Percentiles rank a stretch among this genome's conserved stretches.
Conservation (phyloP, 2,888 invertebrate genomes). For the Herminia tarsipennalis region DNA sequence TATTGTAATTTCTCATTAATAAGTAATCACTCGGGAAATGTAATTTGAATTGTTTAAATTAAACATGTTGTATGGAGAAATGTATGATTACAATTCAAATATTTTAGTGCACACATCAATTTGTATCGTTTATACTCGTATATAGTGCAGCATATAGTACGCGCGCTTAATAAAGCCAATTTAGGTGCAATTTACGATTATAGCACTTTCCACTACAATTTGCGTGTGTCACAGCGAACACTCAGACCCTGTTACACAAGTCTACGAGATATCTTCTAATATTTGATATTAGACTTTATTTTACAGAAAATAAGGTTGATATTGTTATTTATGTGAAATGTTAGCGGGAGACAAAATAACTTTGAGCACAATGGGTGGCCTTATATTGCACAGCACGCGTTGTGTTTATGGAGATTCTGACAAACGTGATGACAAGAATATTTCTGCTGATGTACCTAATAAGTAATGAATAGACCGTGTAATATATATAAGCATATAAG, state of each 20-base stretch:
- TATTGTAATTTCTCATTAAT: too few relatives aligned
- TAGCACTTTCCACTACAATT: slow-evolving; percentile 60
- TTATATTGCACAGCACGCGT: slow-evolving; percentile 58
- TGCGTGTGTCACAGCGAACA: slow-evolving; percentile 56
- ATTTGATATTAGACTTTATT: slow-evolving; percentile 31
- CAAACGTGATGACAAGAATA: slow-evolving; percentile 51
- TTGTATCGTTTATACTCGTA: too few relatives aligned
- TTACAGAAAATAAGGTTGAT: slow-evolving; percentile 18
- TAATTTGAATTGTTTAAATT: too few relatives aligned
- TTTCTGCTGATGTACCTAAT: slow-evolving; percentile 33
- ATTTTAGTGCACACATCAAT: too few relatives aligned
- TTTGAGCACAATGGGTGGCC: slow-evolving; percentile 48
- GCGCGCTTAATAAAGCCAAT: slow-evolving; percentile 61
- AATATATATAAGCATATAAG: neutral
- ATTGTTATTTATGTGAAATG: slow-evolving; percentile 18
- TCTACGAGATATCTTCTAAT: slow-evolving; percentile 23
- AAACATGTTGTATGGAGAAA: too few relatives aligned
- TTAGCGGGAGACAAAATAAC: slow-evolving; percentile 38
- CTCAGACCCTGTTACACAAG: slow-evolving; percentile 47
- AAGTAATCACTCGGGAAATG: too few relatives aligned
- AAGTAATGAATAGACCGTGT: neutral
- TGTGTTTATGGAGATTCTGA: slow-evolving; percentile 56
- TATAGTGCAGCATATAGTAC: slow-evolving; percentile 36
- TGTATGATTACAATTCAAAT: too few relatives aligned
- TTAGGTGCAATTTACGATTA: slow-evolving; percentile 60